Evolutionary conservation across 2,888 invertebrate genomes (phyloP), one percentile per base, ranked within the genome.

Genomic region (Amiota communis): DNA sequence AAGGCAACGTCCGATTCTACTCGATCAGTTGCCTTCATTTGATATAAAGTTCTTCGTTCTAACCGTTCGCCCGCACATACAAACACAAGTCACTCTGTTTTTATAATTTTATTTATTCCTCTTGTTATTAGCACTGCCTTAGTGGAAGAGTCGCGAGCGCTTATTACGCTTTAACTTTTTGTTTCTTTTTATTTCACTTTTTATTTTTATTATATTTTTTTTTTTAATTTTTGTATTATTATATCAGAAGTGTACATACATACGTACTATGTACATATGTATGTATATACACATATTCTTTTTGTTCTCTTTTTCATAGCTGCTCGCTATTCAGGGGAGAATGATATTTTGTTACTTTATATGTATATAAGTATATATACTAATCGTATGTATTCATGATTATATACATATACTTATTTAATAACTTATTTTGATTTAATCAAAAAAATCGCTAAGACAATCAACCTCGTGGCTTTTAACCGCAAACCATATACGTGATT

Each of bases 401-500:
- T 48, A 49, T 65, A 12, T 53, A 53, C n/a, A n/a, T 53, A 12
- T 65, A 15, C 65, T 65, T 65, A 48, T 48, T 53, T 49, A 15
- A 17, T 46, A 59, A n/a, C 9, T 47, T 49, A 47, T 36, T 36
- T 36, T 36, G 36, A 36, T 36, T 36, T 36, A 36, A 36, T 36
- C 36, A 36, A 36, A 6, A 36, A 36, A 36, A 36, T 36, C 36
- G 8, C 6, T 36, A 36, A 36, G 8, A 6, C 23, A 20, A 77
- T 84, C 90, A 88, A 89, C 89, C 89, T 89, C 90, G 89, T 90
- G 89, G 89, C 88, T 88, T 88, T 86, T 83, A 85, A 87, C 85
- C 86, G 86, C 82, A 87, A 85, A 85, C 87, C 80, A 80, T 81
- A 78, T 85, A 87, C 88, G 85, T 6, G 87, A 80, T 79, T 85